Conservation (phyloP, 1,140 invertebrate genomes). For the Lasioglossum baleicum region DNA sequence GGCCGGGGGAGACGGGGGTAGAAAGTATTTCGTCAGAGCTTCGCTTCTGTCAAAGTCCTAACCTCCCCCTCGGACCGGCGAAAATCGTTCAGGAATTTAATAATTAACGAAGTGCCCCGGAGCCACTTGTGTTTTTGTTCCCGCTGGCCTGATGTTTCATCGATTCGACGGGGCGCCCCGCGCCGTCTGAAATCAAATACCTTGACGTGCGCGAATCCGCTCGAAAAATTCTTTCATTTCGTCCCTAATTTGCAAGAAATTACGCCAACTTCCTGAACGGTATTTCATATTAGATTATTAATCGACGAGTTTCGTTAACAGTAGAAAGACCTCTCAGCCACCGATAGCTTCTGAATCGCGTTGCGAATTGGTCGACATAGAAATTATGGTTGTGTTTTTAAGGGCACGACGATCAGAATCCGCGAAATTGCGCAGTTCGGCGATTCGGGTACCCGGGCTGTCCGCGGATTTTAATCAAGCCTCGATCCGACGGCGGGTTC, state of each 20-base stretch:
- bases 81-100: conserved; percentile 49
- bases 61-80: conserved; percentile 18
- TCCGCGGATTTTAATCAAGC: conserved; percentile 80
- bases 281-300: too few relatives aligned
- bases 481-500: conserved; percentile 74
- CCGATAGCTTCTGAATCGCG: too few relatives aligned
- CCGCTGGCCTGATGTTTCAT: not conserved
- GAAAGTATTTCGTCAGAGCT: conserved; percentile 26
- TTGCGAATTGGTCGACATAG: too few relatives aligned
- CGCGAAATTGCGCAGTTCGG: conserved; percentile 67
- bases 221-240: not conserved
- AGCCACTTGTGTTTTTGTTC: conserved; percentile 34
- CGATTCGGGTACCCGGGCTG: conserved; percentile 74
- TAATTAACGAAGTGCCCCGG: conserved; percentile 42
- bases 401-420: too few relatives aligned
- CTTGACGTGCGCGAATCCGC: not conserved
- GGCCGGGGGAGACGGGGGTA: too few relatives aligned
- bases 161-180: not conserved
- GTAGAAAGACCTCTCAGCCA: too few relatives aligned
- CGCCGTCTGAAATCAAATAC: too few relatives aligned
- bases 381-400: too few relatives aligned
- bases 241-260: too few relatives aligned
- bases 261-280: too few relatives aligned
- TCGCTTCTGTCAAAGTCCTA: conserved; percentile 30
- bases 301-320: too few relatives aligned